Base-by-base conservation (phyloP, 92 coral and sea anemone species). In the Pocillopora meandrina region DNA sequence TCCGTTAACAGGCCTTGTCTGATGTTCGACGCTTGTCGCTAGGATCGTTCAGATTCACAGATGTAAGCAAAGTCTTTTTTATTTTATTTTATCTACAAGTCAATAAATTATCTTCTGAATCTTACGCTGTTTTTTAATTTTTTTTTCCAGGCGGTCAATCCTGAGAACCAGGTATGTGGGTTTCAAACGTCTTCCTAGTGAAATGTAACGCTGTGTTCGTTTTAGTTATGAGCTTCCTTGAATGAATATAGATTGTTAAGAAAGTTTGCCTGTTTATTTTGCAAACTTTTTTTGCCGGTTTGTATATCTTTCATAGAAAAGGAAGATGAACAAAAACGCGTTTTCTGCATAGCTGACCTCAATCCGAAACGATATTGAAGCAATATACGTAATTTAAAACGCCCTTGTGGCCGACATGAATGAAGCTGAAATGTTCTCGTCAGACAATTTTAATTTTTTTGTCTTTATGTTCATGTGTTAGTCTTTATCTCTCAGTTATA, bases 21-120 rank as follows among this genome's bases (percentile, higher is more conserved):
- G 63, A 33, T 36, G 76, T 34, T 8, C 85, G 85, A 1, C 57
- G 19, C 55, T 20, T 81, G 77, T 71, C 85, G 20, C 69, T 69
- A 10, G 85, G 85, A 81, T 81, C 77, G 35, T 59, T 57, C 35
- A 81, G 17, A 58, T 68, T 33, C 52, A 23, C 77, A 19, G 85
- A 81, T 81, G 85, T 81, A 81, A 81, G 85, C 36, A 47, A 31
- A 47, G 12, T 20, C 14, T 10, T 5, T 12, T 23, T 13, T 63
- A 0, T 21, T 69, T 16, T 11, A 12, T 33, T 9, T 12, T 58
- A 12, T 36, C 12, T n/a, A 1, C 49, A 2, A 34, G 12, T 9
- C 36, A 12, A 16, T 7, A 33, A 19, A 14, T 78, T 8, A 5
- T 58, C 26, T 16, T 1, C 68, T 5, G 16, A 57, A 15, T 47